Base-by-base conservation (phyloP, 2,113 vertebrate genomes). In the Seriola rivoliana region DNA sequence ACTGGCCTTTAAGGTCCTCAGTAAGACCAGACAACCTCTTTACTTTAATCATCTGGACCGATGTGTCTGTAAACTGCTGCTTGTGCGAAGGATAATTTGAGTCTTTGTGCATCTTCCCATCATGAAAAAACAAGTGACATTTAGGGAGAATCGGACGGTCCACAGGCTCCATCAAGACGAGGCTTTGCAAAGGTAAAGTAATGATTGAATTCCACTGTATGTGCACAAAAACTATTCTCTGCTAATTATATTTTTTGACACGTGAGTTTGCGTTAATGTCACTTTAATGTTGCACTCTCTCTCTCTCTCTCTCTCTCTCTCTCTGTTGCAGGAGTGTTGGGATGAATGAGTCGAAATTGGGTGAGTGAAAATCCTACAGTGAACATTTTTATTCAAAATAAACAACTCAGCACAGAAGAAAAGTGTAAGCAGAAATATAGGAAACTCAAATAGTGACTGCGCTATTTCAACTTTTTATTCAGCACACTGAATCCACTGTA, bases 61-160 rank as follows among this genome's bases (percentile, higher is more conserved):
- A 0, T 10, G 6, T 16, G 44, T 63, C 14, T 40, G 55, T 12
- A 42, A 71, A 69, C 57, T 11, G 42, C 32, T 44, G 12, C 8
- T 19, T 55, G 48, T 12, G 4, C 52, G 12, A 0, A 60, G 32
- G 72, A 69, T 1, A n/a, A n/a, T 32, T 10, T 32, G 36, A 2
- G 36, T 46, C 8, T 23, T 29, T 23, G 3, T 36, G 5, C 0
- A 2, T 50, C 10, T 54, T 23, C 32, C 8, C 0, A 21, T 17
- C 25, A 85, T 92, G 85, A 85, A 78, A 36, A 90, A 89, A 62
- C 82, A 84, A 13, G 85, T 86, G 23, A 90, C 71, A 17, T 84
- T 86, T 72, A 42, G 71, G 71, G 60, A 82, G 16, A 63, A 23
- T 29, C 66, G 50, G 5, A 64, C 16, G 34, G n/a, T 46, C 16